phyloP scores from a whole-genome alignment of 2,888 invertebrate species.

The Habroteleia sp. region DNA sequence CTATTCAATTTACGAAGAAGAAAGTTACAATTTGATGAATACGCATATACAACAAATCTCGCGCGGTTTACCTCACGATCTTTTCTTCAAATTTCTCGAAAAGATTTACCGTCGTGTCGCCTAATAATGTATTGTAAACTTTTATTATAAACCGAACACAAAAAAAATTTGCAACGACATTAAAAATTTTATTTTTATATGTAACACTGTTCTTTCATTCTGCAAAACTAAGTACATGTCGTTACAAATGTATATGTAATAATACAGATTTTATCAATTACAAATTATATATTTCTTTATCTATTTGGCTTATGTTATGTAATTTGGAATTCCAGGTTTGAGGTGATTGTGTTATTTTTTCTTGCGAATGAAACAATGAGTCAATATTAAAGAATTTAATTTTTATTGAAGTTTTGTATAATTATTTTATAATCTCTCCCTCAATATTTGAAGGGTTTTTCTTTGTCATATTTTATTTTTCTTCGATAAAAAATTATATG shows the following conservation, averaged over 20 bases:
- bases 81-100: constrained; percentile 91
- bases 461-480: no score
- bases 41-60: constrained; percentile 93
- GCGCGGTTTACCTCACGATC: constrained; percentile 89
- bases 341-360: constrained; percentile 20
- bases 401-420: constrained; percentile 4
- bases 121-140: constrained; percentile 12
- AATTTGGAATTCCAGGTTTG: constrained; percentile 33
- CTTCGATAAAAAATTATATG: background rate
- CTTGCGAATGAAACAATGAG: constrained; percentile 15
- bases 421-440: background rate
- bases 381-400: constrained; percentile 23
- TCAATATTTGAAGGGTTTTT: no score
- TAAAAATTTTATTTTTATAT: constrained; percentile 29
- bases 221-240: background rate
- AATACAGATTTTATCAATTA: constrained; percentile 2
- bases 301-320: background rate
- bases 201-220: constrained; percentile 4
- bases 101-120: constrained; percentile 87
- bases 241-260: constrained; percentile 8
- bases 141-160: no score
- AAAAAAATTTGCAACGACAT: background rate
- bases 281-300: constrained; percentile 8
- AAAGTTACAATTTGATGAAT: constrained; percentile 90
- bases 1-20: constrained; percentile 91